These are phyloP conservation scores for Conistra vaccinii DNA, from an alignment of 2,888 invertebrate genomes.

Conservation along the genomic window DNA sequence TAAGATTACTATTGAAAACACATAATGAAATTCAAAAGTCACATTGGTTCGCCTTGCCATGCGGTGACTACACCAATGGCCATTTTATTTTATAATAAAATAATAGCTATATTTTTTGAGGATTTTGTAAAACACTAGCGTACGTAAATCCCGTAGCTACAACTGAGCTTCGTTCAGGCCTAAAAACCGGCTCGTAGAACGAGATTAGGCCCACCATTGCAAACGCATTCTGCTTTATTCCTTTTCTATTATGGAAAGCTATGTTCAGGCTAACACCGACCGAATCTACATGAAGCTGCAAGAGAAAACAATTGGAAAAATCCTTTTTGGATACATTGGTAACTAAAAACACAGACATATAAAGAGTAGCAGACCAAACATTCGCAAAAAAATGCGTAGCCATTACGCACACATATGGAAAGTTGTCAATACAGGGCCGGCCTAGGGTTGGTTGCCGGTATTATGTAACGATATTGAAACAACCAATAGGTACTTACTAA, in stretches of 20 bases:
- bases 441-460: too few species aligned
- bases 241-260: constrained; percentile 30
- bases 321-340: not conserved
- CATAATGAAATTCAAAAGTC: not conserved
- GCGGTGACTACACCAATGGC: not conserved
- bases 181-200: constrained; percentile 20
- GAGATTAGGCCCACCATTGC: constrained; percentile 31
- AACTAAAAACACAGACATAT: too few species aligned
- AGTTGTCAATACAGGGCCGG: too few species aligned
- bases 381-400: too few species aligned
- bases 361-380: too few species aligned
- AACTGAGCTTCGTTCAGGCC: constrained; percentile 4
- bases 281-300: constrained; percentile 35
- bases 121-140: not conserved
- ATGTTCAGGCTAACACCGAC: constrained; percentile 12
- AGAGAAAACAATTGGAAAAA: not conserved
- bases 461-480: too few species aligned
- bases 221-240: constrained; percentile 25
- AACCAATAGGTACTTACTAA: too few species aligned
- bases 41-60: not conserved
- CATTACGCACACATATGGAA: too few species aligned
- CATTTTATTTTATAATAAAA: not conserved
- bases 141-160: not conserved
- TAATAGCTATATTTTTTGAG: not conserved
- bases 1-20: not conserved